A percentile compares a stretch with the other conserved stretches of the same genome.
phyloP scores from a whole-genome alignment of 2,113 vertebrate genomes.

The Scalopus aquaticus region DNA sequence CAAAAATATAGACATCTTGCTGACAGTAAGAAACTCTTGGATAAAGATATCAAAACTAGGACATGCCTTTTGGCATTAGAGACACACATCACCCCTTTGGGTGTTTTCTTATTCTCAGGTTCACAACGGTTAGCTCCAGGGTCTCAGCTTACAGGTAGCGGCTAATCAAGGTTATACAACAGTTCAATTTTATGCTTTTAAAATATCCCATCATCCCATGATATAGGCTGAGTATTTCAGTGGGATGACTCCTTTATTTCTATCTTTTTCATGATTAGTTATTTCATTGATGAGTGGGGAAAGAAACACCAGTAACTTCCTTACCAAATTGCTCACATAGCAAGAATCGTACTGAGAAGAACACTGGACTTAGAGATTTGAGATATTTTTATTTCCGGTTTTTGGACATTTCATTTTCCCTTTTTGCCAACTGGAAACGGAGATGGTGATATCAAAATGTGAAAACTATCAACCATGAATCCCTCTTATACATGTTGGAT shows the following conservation, averaged over 20 bases:
- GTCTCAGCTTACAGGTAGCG: neutral
- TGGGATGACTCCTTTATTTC: neutral
- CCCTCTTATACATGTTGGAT: neutral
- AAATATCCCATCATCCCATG: neutral
- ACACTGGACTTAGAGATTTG: neutral
- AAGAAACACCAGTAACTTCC: neutral
- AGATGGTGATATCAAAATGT: neutral
- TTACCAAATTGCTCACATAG: neutral
- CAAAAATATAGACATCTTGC: neutral
- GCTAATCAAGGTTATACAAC: neutral
- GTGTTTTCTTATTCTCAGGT: neutral
- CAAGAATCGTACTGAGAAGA: neutral
- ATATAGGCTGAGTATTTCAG: neutral
- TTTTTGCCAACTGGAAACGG: neutral
- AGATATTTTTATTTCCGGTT: neutral
- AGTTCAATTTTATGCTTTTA: neutral
- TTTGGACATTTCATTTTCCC: neutral
- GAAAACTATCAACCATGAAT: neutral
- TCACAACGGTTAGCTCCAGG: neutral
- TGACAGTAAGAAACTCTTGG: slow-evolving; percentile 4
- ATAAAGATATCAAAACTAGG: neutral
- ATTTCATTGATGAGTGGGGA: neutral
- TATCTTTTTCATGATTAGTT: neutral
- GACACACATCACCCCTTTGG: neutral
- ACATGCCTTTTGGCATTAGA: neutral